Base-by-base conservation (phyloP, 2,797 vertebrate species). In the Cyprinella venusta region DNA sequence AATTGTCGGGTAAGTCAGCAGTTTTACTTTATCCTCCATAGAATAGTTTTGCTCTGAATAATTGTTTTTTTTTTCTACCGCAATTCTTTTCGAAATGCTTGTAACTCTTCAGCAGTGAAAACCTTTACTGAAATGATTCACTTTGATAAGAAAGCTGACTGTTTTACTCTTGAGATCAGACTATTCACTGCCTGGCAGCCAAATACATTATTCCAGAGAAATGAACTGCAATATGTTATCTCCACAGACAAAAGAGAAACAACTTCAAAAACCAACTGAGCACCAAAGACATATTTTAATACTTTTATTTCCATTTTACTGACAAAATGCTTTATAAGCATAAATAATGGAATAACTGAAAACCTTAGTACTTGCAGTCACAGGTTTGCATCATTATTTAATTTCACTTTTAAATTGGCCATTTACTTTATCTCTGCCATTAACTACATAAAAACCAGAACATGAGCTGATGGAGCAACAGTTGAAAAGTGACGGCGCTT, bases 1-100 rank as follows among this genome's bases (percentile, higher is more conserved):
- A 97, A 98, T 92, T 98, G 97, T 88, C 91, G 97, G 93, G 97
- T 99, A 92, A 97, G 97, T 95, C 50, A 50, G 80, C 80, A 74
- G 42, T 77, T 70, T 63, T 38, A 71, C 16, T 71, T 70, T 45
- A 65, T 79, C 6, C 79, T 36, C 56, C 65, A 71, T 16, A 40
- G 42, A 79, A 71, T 61, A 70, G 8, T 71, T 61, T 71, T 83
- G 18, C 8, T 36, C 12, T 33, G 45, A 68, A 64, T 52, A 67
- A 68, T 68, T 76, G n/a, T 67, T 67, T 65, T 65, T 67, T 65
- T 65, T 63, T 54, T 38, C 7, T 56, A 56, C 50, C 15, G 12
- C 9, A 12, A 56, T 84, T 61, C 21, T 26, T 48, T 70, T n/a
- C 1, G 0, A 40, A 59, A 61, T 50, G 6, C n/a, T 81, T 86